phyloP scores from a whole-genome alignment of 2,113 vertebrate genomes.

The Otis tarda region DNA sequence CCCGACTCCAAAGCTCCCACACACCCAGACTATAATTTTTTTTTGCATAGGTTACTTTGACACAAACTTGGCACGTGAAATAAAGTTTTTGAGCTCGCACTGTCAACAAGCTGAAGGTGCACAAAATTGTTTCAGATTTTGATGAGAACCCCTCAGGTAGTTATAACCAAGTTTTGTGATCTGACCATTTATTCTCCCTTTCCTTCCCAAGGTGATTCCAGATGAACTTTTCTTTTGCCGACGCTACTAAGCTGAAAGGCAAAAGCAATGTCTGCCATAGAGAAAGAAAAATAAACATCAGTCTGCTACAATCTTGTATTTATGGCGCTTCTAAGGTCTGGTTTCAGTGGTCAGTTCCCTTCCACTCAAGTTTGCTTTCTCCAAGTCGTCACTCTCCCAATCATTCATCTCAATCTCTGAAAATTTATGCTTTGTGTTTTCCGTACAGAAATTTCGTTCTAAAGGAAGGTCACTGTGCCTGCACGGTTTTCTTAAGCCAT shows the following conservation, averaged over 20 bases:
- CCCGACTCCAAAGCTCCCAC: not conserved
- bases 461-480: not conserved
- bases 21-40: rapidly evolving
- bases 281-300: not conserved
- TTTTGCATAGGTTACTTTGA: not conserved
- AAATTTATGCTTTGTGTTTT: not conserved
- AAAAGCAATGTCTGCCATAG: not conserved
- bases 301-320: not conserved
- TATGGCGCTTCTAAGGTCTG: not conserved
- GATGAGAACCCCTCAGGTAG: not conserved
- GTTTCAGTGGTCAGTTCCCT: constrained; percentile 27
- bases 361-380: constrained; percentile 24
- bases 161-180: constrained; percentile 51
- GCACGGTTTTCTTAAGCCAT: not conserved
- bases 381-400: not conserved
- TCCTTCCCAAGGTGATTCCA: not conserved
- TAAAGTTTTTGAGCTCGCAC: constrained; percentile 34
- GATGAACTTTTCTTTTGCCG: not conserved
- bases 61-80: not conserved
- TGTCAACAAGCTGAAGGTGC: constrained; percentile 29
- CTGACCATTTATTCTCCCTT: constrained; percentile 12
- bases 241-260: not conserved
- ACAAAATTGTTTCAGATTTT: constrained; percentile 41
- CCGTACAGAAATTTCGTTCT: not conserved
- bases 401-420: not conserved